Percentiles rank a stretch among this genome's conserved stretches.
Evolutionary conservation across 2,888 invertebrate genomes (phyloP).

Genomic region (Dascillus cervinus): DNA sequence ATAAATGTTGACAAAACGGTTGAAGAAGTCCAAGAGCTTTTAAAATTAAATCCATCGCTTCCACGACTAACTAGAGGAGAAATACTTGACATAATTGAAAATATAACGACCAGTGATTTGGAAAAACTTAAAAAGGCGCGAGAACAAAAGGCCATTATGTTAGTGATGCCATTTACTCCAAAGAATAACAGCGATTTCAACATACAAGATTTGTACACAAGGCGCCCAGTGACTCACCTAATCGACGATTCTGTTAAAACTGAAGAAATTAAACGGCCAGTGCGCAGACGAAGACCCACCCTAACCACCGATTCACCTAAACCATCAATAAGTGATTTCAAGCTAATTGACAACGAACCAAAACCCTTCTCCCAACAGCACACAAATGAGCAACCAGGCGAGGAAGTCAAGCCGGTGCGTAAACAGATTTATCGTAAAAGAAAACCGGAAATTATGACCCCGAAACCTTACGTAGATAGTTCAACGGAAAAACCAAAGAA

Average conservation of each 20-base stretch:
- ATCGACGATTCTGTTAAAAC: constrained; percentile 34
- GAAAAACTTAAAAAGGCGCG: constrained; percentile 30
- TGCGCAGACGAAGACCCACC: constrained; percentile 10
- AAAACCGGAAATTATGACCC: constrained; percentile 8
- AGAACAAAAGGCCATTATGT: constrained; percentile 50
- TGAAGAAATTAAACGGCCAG: constrained; percentile 11
- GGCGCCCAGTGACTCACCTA: constrained; percentile 55
- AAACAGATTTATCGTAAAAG: not conserved
- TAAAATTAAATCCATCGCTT: constrained; percentile 52
- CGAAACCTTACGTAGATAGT: constrained; percentile 5
- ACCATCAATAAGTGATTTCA: no score
- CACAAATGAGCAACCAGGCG: not conserved
- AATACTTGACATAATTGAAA: constrained; percentile 58
- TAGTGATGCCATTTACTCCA: constrained; percentile 58
- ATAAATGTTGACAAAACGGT: constrained; percentile 56
- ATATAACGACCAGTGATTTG: constrained; percentile 51
- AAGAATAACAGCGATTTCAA: constrained; percentile 45
- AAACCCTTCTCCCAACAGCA: not conserved
- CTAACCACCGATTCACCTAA: not conserved
- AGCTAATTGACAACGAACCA: no score
- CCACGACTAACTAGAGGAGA: constrained; percentile 58
- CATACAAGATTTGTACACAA: constrained; percentile 58
- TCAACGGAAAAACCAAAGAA: constrained; percentile 2
- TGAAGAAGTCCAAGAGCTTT: constrained; percentile 57
- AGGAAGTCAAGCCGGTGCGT: not conserved